Percentiles rank a stretch among this genome's conserved stretches.
These are phyloP conservation scores for Lasiurus borealis DNA, from an alignment of 2,113 vertebrate species.

Conservation along the genomic window DNA sequence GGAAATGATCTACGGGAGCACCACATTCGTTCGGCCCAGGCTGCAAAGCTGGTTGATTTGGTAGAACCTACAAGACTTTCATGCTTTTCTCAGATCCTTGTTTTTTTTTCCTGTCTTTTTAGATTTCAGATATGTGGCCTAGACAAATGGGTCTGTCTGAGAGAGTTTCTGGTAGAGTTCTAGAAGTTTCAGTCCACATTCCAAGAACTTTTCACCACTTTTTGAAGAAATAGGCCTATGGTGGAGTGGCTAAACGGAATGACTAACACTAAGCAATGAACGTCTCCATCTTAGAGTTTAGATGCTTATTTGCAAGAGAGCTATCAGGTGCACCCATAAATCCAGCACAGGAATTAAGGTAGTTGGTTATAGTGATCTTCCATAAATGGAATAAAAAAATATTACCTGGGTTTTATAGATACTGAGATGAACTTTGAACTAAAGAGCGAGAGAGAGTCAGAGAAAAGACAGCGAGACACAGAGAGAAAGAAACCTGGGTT, in stretches of 20 bases:
- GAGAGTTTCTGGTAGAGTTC: slow-evolving; percentile 37
- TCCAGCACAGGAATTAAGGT: not conserved
- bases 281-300: not conserved
- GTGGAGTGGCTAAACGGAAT: not conserved
- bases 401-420: not conserved
- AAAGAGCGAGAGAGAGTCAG: not conserved
- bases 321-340: not conserved
- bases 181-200: not conserved
- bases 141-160: not conserved
- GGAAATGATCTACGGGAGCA: not conserved
- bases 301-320: not conserved
- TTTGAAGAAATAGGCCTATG: not conserved
- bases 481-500: not conserved
- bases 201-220: not conserved
- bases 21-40: not conserved
- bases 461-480: too few species aligned
- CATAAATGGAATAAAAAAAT: not conserved
- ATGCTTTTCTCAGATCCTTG: not conserved
- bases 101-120: slow-evolving; percentile 2
- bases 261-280: not conserved
- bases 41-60: not conserved
- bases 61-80: not conserved
- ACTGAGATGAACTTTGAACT: not conserved
- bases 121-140: not conserved
- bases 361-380: not conserved